A percentile compares a stretch with the other conserved stretches of the same genome.
Conservation (phyloP, 2,797 vertebrate genomes). For the Rhabdomys pumilio region DNA sequence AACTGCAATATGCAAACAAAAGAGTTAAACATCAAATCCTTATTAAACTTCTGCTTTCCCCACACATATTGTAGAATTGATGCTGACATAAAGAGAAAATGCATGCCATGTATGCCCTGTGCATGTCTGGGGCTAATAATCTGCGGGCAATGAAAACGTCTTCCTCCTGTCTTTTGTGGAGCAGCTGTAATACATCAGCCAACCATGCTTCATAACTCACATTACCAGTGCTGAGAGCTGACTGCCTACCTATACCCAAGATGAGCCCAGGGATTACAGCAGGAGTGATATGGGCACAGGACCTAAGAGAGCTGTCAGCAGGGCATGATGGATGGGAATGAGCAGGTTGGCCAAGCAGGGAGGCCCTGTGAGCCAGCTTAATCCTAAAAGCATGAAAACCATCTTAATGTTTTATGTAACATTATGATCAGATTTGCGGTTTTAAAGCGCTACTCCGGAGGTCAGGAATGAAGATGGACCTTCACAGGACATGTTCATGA, state of each 20-base stretch:
- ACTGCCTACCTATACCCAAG: neutral
- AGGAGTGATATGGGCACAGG: neutral
- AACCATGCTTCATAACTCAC: neutral
- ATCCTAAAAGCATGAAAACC: conserved; percentile 52
- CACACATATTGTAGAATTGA: neutral
- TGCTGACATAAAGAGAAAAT: neutral
- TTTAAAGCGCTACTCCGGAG: conserved; percentile 41
- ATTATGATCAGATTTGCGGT: conserved; percentile 27
- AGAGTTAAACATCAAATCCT: neutral
- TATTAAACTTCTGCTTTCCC: neutral
- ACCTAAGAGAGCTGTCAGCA: neutral
- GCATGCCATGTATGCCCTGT: neutral
- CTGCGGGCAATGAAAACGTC: neutral
- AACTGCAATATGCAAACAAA: neutral
- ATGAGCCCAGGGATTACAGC: no score
- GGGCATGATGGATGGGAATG: neutral
- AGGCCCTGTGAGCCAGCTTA: neutral
- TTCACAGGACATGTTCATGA: neutral
- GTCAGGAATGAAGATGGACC: neutral
- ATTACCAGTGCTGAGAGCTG: neutral
- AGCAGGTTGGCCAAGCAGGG: neutral
- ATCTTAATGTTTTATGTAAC: neutral
- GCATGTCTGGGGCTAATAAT: neutral
- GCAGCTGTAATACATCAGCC: conserved; percentile 4
- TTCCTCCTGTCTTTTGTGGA: neutral